phyloP scores from a whole-genome alignment of 2,113 vertebrate species.

The Sterrhoptilus dennistouni region DNA sequence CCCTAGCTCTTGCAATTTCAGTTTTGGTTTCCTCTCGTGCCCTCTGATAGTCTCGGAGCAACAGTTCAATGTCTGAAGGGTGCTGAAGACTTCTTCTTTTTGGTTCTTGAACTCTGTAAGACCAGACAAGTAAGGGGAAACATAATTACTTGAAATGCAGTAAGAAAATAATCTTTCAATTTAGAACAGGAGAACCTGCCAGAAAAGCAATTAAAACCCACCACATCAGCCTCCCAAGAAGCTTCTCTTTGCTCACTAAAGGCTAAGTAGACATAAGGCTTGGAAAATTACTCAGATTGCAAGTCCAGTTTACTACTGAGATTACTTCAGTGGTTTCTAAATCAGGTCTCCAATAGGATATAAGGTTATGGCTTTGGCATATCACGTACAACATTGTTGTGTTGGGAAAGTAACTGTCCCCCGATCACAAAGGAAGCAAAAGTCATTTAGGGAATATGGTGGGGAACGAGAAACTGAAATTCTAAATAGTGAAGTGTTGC shows the following conservation, averaged over 20 bases:
- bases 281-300: background rate
- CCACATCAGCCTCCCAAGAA: background rate
- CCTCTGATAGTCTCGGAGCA: slow-evolving; percentile 85
- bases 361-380: background rate
- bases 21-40: slow-evolving; percentile 88
- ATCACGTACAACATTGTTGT: background rate
- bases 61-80: slow-evolving; percentile 85
- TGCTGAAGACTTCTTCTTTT: slow-evolving; percentile 62
- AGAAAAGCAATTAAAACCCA: background rate
- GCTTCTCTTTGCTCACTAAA: background rate
- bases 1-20: slow-evolving; percentile 88
- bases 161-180: background rate
- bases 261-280: background rate
- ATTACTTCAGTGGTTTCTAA: background rate
- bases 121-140: background rate
- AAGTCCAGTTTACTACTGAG: background rate
- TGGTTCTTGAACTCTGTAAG: slow-evolving; percentile 74
- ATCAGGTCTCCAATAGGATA: background rate
- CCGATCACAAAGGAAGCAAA: background rate
- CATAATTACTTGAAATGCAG: background rate
- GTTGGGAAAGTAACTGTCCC: background rate
- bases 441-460: background rate
- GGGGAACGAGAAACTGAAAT: background rate
- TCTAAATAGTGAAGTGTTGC: background rate
- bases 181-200: background rate